These are phyloP conservation scores for Scalopus aquaticus DNA, from an alignment of 2,113 vertebrate species.

Conservation along the genomic window DNA sequence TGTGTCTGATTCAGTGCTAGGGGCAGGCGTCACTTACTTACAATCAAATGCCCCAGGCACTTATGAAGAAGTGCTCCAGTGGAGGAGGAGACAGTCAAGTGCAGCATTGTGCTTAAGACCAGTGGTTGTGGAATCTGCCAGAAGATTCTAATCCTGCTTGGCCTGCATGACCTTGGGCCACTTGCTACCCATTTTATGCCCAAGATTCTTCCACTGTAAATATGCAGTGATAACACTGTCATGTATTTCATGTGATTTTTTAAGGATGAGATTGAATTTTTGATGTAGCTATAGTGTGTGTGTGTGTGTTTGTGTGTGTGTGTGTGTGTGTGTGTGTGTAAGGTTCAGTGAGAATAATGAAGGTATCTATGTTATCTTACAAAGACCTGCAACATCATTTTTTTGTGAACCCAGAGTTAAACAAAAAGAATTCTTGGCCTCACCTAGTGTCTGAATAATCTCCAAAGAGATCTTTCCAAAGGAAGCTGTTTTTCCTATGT, in stretches of 20 bases:
- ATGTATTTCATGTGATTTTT: background rate
- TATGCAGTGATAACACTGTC: background rate
- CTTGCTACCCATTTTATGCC: background rate
- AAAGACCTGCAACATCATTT: background rate
- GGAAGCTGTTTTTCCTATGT: background rate
- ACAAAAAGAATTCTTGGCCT: background rate
- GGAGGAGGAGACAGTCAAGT: background rate
- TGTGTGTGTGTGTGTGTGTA: background rate
- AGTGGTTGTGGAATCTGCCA: background rate
- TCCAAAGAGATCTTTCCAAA: background rate
- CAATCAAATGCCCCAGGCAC: background rate
- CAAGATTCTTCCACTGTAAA: background rate
- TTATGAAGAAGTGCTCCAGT: background rate
- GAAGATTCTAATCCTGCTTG: background rate
- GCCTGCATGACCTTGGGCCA: background rate
- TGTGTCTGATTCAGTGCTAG: background rate
- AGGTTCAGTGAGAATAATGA: background rate
- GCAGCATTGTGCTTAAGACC: background rate
- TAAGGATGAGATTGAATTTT: background rate
- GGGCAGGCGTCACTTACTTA: background rate
- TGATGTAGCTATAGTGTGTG: background rate
- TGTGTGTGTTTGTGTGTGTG: background rate
- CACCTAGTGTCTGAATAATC: background rate
- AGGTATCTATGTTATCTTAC: background rate
- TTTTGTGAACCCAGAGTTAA: conserved; percentile 14